Base-by-base conservation (phyloP, 2,113 vertebrate genomes). In the Pantherophis guttatus region DNA sequence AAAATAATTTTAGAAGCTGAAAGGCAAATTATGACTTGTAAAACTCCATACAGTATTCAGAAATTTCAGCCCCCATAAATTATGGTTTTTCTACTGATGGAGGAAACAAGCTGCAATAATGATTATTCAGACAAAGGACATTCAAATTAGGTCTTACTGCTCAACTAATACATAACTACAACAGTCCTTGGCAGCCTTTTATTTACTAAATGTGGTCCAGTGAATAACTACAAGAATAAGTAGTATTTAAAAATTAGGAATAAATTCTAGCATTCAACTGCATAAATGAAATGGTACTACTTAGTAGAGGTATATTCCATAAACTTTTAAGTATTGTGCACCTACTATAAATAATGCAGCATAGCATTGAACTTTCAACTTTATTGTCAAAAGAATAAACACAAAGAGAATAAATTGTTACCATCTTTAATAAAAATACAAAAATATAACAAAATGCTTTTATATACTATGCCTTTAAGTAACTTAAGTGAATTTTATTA, bases 351-450 rank as follows among this genome's bases (percentile, higher is more conserved):
- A 54, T 92, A 93, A 58, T 94, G 52, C 7, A 89, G 21, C 85
- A 17, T 93, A 94, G 65, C 5, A 39, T 87, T 15, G 26, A 93
- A 92, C 86, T 93, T 91, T 95, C 94, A 92, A 86, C 90, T 90
- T 62, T 92, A 88, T 86, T 90, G 65, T 91, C 48, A 87, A 94
- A 59, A 29, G 90, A 95, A 70, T 95, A 93, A 29, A 65, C 94
- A 91, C 92, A 96, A 95, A 94, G 75, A 93, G 90, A 92, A 26
- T 86, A 88, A 95, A 88, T 65, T 52, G 29, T 55, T 92, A 92
- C 75, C 86, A 92, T 53, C 86, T 87, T 19, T 90, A 92, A 93
- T 70, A 58, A 21, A 86, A 93, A 52, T 96, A 86, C 92, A 86
- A 26, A 65, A 33, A 29, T 65, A 3, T 29, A 65, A 65, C 10